Conservation (phyloP, 1,140 invertebrate species). For the Leptestheria dahalacensis region DNA sequence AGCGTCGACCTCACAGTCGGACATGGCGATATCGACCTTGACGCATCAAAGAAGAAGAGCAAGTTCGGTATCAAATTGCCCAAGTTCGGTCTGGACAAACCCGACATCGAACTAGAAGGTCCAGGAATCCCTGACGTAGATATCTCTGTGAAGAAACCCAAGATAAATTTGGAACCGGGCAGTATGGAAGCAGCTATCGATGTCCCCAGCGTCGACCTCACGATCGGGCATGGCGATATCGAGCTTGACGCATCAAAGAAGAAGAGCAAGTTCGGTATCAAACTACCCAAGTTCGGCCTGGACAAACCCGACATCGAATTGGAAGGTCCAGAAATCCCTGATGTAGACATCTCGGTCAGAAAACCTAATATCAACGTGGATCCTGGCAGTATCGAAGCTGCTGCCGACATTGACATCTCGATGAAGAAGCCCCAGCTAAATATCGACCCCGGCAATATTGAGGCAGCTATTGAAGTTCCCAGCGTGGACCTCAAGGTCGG, state of each 20-base stretch:
- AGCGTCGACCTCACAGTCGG: not conserved
- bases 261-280: constrained; percentile 1
- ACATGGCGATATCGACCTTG: not conserved
- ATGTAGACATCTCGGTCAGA: not conserved
- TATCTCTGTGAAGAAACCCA: not conserved
- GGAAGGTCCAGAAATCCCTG: not conserved
- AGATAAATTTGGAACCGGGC: not conserved
- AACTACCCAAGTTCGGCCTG: not conserved
- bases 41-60: constrained; percentile 2
- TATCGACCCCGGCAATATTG: not conserved
- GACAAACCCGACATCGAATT: not conserved
- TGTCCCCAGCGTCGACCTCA: not conserved
- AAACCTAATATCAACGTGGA: not conserved
- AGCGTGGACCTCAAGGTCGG: not conserved
- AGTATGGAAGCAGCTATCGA: not conserved
- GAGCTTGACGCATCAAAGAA: not conserved
- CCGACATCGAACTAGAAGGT: not conserved
- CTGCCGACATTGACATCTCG: not conserved
- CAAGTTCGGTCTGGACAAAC: not conserved
- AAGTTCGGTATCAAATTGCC: constrained; percentile 5
- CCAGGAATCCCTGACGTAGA: not conserved
- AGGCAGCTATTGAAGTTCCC: no score
- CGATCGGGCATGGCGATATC: not conserved
- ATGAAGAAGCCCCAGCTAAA: not conserved
- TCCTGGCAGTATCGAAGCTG: not conserved